Base-by-base conservation (phyloP, 2,113 vertebrate species). In the Suricata suricatta region DNA sequence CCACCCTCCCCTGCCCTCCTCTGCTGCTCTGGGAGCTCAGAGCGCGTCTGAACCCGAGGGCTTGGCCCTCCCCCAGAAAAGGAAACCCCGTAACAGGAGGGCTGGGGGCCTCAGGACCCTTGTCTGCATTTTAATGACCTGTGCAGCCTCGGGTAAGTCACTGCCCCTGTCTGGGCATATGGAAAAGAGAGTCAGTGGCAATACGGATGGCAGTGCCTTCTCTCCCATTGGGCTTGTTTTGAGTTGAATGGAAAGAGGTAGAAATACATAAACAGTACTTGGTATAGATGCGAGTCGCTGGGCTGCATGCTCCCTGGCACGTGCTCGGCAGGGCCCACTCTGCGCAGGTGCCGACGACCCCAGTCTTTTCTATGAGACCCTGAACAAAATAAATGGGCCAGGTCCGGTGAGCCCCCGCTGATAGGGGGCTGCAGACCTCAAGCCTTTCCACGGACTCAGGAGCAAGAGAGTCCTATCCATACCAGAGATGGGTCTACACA, bases 291-390 rank as follows among this genome's bases (percentile, higher is more conserved):
- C 38, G 80, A 87, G 33, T 52, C 15, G 57, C 80, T 44, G 35
- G 77, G 25, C 81, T 15, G 60, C 38, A 33, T 5, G 69, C 8
- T 7, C 15, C 35, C 69, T 17, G 38, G 68, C 33, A 29, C 29
- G 1, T 0, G 0, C 47, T 81, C 13, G 5, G 31, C 2, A 0
- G 2, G 14, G 52, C 71, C 60, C 38, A 38, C 60, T 52, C n/a
- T 8, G 57, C 12, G 29, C 15, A 0, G 31, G 63, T 38, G 3
- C 60, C 23, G 3, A n/a, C 31, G 63, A 66, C 31, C 11, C 13
- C 1, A 7, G 50, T 19, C 44, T 31, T 64, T 92, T 52, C 80
- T 35, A 0, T 2, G n/a, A 92, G 47, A 57, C 47, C 35, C 6
- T 21, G 63, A 50, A 12, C 60, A 52, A 35, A 47, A 79, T 9